These are phyloP conservation scores for Campoplex capitator DNA, from an alignment of 2,888 invertebrate genomes.

Conservation along the genomic window DNA sequence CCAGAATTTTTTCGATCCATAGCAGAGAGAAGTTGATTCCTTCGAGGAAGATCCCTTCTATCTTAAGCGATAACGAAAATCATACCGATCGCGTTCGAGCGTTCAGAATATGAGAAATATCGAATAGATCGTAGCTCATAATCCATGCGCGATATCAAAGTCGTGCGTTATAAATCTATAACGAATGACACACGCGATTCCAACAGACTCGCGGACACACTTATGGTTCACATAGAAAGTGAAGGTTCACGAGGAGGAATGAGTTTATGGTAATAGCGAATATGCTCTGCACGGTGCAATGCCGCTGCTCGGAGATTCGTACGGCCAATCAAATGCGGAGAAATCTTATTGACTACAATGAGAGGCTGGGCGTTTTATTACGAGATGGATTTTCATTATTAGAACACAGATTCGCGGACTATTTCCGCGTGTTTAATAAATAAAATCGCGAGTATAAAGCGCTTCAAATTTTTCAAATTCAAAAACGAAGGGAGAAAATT, in stretches of 20 bases:
- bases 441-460: background rate
- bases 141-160: constrained; percentile 11
- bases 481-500: background rate
- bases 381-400: background rate
- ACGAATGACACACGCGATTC: background rate
- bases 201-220: background rate
- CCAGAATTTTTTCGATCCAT: background rate
- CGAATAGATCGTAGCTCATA: background rate
- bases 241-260: constrained; percentile 11
- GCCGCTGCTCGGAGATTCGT: background rate
- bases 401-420: background rate
- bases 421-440: background rate
- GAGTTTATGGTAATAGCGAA: constrained; percentile 14
- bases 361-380: background rate
- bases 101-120: background rate
- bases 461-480: background rate
- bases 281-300: background rate
- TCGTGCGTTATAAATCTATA: constrained; percentile 11
- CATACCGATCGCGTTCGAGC: background rate
- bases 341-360: constrained; percentile 27
- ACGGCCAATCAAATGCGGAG: constrained; percentile 20
- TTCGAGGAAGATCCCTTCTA: background rate
- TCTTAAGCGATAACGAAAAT: background rate
- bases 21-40: background rate
- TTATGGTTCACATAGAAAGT: background rate